Conservation (phyloP, 2,113 vertebrate genomes). For the Dipodomys stephensi region DNA sequence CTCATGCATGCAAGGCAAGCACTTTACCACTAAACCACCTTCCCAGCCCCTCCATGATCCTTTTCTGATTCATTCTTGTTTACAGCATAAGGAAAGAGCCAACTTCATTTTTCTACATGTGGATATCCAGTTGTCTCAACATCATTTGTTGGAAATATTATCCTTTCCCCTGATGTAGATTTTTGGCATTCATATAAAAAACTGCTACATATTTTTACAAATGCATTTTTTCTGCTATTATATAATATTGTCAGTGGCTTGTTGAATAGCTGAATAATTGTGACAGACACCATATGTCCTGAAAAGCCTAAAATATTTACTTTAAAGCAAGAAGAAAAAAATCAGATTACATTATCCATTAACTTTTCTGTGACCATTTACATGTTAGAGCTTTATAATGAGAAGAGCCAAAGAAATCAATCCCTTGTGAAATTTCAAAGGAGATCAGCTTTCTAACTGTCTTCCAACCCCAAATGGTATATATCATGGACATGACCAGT, state of each 20-base stretch:
- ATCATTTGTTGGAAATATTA: not conserved
- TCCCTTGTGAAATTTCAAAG: not conserved
- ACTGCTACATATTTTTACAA: not conserved
- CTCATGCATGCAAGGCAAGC: no score
- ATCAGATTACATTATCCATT: not conserved
- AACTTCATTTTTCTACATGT: not conserved
- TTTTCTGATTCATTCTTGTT: not conserved
- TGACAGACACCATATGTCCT: not conserved
- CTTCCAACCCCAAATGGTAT: no score
- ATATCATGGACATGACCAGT: not conserved
- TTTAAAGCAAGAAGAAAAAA: not conserved
- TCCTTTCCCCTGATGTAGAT: not conserved
- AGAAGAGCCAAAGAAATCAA: slow-evolving; percentile 1
- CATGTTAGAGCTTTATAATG: not conserved
- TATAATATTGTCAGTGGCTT: not conserved
- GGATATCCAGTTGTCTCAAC: not conserved
- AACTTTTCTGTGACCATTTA: not conserved
- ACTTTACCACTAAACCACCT: no score
- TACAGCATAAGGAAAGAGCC: not conserved
- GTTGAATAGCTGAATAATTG: not conserved
- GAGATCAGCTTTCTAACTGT: not conserved
- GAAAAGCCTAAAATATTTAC: not conserved
- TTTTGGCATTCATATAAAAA: not conserved
- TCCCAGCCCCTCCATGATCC: no score
- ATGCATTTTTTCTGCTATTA: not conserved